Evolutionary conservation across 2,797 vertebrate genomes (phyloP), one percentile per base, ranked within the genome.

Genomic region (Scolopax bukidnonensis): DNA sequence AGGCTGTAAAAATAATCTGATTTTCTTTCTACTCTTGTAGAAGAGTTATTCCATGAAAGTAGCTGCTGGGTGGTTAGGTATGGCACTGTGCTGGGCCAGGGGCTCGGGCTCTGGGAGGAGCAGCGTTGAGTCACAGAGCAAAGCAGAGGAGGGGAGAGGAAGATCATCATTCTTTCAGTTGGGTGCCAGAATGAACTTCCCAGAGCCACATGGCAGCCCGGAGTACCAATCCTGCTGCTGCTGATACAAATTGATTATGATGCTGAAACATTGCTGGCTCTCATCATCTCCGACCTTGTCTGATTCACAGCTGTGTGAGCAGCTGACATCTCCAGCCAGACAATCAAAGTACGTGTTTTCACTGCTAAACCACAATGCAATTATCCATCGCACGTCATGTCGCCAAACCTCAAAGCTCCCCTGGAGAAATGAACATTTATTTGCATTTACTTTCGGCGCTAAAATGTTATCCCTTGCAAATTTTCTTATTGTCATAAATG

Each of bases 291-390:
- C 47, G 93, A 95, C 95, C 97, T 97, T 97, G 97, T 85, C 78
- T 95, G 96, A 89, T 95, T 94, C 96, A 94, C 97, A 97, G 95
- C 97, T 95, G 86, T 96, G 95, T 96, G 82, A 96, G 97, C 97
- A 97, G 96, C 95, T 98, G 97, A 94, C 95, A 95, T 85, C 94
- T 96, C 91, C 94, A 96, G 96, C 93, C 77, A 96, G 97, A 96
- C 97, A 79, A 95, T 94, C 76, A 69, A 75, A 94, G 88, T 67
- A 80, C 84, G 73, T 91, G 96, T 95, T 81, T 45, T 84, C 79
- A 89, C 92, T 97, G 91, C 95, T 93, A 82, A 98, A 89, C 78
- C 96, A 89, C 95, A 71, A 43, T 30, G 25, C 92, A 89, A 77
- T 97, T 95, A 92, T 84, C 96, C 85, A 16, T 70, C 5, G 69